Evolutionary conservation across 2,797 vertebrate species (phyloP).

Genomic region (Kryptolebias ocellatus): DNA sequence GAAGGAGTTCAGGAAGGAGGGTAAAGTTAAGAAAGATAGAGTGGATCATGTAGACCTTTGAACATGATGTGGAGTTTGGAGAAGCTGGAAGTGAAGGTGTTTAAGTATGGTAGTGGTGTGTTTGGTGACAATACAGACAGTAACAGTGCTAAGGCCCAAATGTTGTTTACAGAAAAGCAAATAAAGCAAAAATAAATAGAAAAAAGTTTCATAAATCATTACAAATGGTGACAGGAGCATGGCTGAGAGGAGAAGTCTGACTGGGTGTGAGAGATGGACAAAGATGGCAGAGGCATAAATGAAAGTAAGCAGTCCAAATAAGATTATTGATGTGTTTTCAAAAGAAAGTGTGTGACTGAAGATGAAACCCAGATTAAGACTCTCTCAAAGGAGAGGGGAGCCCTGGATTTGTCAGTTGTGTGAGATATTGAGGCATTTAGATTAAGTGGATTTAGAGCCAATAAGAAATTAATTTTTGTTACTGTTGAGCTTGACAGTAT

Average conservation of each 20-base stretch:
- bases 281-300: background rate
- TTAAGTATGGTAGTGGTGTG: background rate
- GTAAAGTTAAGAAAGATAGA: background rate
- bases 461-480: background rate
- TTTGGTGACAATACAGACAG: background rate
- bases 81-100: background rate
- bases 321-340: constrained; percentile 4
- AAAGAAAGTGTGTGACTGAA: background rate
- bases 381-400: background rate
- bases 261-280: background rate
- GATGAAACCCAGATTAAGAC: background rate
- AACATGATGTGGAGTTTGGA: background rate
- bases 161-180: background rate
- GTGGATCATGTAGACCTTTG: background rate
- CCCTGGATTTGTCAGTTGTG: background rate
- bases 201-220: background rate
- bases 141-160: background rate
- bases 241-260: background rate
- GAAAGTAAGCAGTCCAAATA: background rate
- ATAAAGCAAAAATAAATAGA: background rate
- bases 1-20: background rate
- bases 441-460: background rate
- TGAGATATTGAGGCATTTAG: background rate
- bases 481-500: background rate
- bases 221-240: constrained; percentile 4